Evolutionary conservation across 2,113 vertebrate genomes (phyloP), one percentile per base, ranked within the genome.

Genomic region (Diglossa brunneiventris): DNA sequence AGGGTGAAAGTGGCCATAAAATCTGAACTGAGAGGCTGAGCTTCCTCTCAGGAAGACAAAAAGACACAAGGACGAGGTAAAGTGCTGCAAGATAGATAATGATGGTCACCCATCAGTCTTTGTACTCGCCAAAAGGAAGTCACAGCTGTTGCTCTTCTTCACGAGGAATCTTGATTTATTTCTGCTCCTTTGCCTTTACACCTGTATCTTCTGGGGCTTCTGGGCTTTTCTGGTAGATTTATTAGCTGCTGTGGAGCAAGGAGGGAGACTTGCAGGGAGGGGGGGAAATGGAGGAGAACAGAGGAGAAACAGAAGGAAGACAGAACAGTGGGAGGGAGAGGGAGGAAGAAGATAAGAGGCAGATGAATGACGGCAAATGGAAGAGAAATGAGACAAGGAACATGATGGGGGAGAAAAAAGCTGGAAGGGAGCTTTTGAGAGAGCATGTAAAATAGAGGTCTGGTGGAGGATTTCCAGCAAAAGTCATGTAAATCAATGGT

Each of bases 401-500:
- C 79, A 81, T 64, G 76, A 86, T 31, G 81, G 52, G 92, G 73
- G 68, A 94, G 89, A 75, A 77, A 92, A 91, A 83, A 73, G 42
- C 66, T 87, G 92, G 86, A 94, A 84, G 27, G 5, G 81, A 92
- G 66, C 58, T 96, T 72, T 63, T 80, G 90, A 47, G n/a, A 89
- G 72, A 13, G 28, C 73, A 21, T 85, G 49, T 92, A 23, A 92
- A 97, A 91, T 85, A 93, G 80, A 77, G 75, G 76, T 79, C 94
- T 97, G 89, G 84, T 92, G 87, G 92, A 92, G 63, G 87, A 87
- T 89, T 97, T 97, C 90, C 90, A 90, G 92, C 68, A 79, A 85
- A 95, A 96, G 96, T 95, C 96, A 94, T 96, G 95, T 98, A 97
- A 98, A 98, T 98, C 98, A 98, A 91, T 92, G 97, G 95, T 89